Evolutionary conservation across 2,797 vertebrate species (phyloP), one percentile per base, ranked within the genome.

Genomic region (Craterocephalus amniculus): DNA sequence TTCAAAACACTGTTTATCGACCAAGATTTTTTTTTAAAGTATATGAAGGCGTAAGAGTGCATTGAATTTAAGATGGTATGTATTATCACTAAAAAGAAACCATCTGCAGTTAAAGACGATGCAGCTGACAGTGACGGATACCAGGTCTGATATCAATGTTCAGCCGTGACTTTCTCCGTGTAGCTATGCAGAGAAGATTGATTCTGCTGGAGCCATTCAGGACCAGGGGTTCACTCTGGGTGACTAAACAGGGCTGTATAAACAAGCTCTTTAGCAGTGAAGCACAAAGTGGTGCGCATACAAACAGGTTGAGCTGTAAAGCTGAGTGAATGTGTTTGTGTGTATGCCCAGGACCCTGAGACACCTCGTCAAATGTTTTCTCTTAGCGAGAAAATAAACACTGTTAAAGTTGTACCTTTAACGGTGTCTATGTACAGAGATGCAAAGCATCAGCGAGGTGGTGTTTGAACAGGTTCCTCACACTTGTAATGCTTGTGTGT

Each of bases 401-500:
- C 2, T 59, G 81, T 75, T 77, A 67, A 73, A 79, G 70, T 63
- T 81, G 60, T 63, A 2, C 51, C 34, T 1, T 74, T 82, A 87
- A 83, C 82, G 73, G 74, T 66, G 76, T 87, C 80, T 86, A 36
- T 89, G 83, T 83, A 49, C 82, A 86, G 67, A 88, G 83, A 89
- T 78, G 74, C 76, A 63, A 66, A 22, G 63, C 72, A 13, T 70
- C 80, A 5, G 49, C 27, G 5, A 68, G 86, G 52, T 88, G 74
- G 60, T 87, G 88, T 92, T 91, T 92, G 84, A 89, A 88, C 89
- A 91, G 85, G 86, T 84, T 89, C 63, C 54, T 72, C 73, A 70
- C 63, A 45, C 69, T 64, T 87, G 79, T 75, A 62, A 84, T 70
- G 63, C 56, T 64, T 69, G 60, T 85, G 77, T 86, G 59, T 78